phyloP scores from a whole-genome alignment of 2,113 vertebrate genomes.

The Nerophis lumbriciformis region DNA sequence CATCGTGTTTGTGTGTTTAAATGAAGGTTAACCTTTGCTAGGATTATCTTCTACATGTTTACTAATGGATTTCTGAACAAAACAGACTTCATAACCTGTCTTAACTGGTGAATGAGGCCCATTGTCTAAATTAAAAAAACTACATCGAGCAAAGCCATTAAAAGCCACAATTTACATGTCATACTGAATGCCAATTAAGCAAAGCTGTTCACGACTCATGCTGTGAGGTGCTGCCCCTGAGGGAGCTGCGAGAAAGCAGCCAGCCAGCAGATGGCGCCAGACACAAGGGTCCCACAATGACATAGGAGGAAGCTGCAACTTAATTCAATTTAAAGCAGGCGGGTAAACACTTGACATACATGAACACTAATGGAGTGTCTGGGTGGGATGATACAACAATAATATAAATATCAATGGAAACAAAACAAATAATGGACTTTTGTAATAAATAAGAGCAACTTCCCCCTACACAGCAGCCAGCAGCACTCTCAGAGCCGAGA shows the following conservation, averaged over 20 bases:
- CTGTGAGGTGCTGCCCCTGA: constrained; percentile 46
- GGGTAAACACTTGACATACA: background rate
- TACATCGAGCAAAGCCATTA: constrained; percentile 50
- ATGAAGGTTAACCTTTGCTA: too few species aligned
- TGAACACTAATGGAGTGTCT: background rate
- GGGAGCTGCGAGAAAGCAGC: constrained; percentile 51
- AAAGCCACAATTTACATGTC: constrained; percentile 38
- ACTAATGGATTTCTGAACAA: too few species aligned
- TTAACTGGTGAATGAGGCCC: background rate
- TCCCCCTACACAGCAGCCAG: constrained; percentile 52
- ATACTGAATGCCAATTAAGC: constrained; percentile 21
- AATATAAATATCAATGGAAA: background rate
- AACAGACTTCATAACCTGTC: too few species aligned
- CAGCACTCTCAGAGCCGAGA: constrained; percentile 63
- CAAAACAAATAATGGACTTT: constrained; percentile 1
- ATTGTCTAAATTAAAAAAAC: background rate
- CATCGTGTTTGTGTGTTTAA: too few species aligned
- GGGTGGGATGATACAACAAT: too few species aligned
- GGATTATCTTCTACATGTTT: too few species aligned
- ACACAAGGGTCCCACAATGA: constrained; percentile 49
- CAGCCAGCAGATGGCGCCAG: constrained; percentile 58
- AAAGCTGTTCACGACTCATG: constrained; percentile 58
- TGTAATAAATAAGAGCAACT: constrained; percentile 39
- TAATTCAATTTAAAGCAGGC: background rate
- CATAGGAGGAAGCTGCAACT: constrained; percentile 49